Percentiles rank a stretch among this genome's conserved stretches.
Conservation (phyloP, 1,140 invertebrate species). For the Anastrepha ludens region DNA sequence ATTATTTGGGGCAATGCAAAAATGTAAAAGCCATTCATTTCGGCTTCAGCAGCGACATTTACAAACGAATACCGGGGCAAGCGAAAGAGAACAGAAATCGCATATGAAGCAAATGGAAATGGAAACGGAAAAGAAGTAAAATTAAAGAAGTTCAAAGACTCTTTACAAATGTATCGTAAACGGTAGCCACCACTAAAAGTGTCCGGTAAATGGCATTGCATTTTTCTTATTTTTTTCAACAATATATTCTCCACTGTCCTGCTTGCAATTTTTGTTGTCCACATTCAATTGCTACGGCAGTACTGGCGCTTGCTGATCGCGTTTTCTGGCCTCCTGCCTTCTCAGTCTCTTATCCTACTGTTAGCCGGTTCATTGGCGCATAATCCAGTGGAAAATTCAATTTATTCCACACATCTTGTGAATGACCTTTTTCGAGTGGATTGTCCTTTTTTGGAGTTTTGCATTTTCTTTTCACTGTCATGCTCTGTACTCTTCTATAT, state of each 20-base stretch:
- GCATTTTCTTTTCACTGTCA: neutral
- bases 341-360: neutral
- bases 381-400: slow-evolving; percentile 50
- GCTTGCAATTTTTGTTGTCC: neutral
- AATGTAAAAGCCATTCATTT: slow-evolving; percentile 10
- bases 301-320: neutral
- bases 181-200: neutral
- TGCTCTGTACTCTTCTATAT: neutral
- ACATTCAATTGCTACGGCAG: neutral
- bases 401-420: slow-evolving; percentile 37
- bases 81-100: neutral
- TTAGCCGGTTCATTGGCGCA: slow-evolving; percentile 38
- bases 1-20: neutral
- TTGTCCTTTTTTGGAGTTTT: slow-evolving; percentile 33
- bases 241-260: neutral
- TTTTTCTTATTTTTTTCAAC: neutral
- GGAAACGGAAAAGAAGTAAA: neutral
- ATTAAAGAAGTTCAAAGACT: neutral
- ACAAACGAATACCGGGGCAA: neutral
- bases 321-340: neutral
- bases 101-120: neutral
- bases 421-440: neutral
- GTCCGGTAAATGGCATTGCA: slow-evolving; percentile 5
- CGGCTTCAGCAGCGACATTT: neutral
- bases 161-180: neutral